Evolutionary conservation across 2,888 invertebrate species (phyloP).

Genomic region (Acholoe squamosa): DNA sequence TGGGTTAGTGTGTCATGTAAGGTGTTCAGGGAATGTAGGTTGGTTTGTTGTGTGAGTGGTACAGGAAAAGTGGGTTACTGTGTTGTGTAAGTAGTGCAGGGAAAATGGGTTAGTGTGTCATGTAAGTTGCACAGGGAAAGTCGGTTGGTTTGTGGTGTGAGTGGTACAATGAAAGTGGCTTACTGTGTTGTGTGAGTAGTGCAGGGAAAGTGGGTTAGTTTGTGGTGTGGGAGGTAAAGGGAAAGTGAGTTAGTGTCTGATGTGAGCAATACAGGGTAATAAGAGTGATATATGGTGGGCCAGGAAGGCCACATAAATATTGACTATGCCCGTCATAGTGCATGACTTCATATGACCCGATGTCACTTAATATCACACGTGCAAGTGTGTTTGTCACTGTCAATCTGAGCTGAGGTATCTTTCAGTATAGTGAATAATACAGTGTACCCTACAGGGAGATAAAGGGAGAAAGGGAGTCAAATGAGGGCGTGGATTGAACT

Average conservation of each 20-base stretch:
- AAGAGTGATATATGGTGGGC: no score
- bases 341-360: no score
- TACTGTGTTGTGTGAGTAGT: background rate
- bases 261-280: no score
- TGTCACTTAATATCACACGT: no score
- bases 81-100: background rate
- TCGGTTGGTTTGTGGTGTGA: background rate
- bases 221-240: background rate
- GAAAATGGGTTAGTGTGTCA: background rate
- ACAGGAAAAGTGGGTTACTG: background rate
- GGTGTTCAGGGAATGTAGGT: background rate
- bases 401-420: no score
- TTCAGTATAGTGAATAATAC: no score
- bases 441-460: no score
- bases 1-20: background rate
- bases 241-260: background rate
- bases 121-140: background rate
- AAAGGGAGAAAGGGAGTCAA: no score
- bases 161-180: background rate
- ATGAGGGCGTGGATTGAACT: no score
- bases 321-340: no score
- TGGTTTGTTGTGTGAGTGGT: background rate
- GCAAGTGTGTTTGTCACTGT: no score
- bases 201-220: background rate
- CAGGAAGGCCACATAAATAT: no score